These are phyloP conservation scores for Tetropium fuscum DNA, from an alignment of 2,888 invertebrate species.

Conservation along the genomic window DNA sequence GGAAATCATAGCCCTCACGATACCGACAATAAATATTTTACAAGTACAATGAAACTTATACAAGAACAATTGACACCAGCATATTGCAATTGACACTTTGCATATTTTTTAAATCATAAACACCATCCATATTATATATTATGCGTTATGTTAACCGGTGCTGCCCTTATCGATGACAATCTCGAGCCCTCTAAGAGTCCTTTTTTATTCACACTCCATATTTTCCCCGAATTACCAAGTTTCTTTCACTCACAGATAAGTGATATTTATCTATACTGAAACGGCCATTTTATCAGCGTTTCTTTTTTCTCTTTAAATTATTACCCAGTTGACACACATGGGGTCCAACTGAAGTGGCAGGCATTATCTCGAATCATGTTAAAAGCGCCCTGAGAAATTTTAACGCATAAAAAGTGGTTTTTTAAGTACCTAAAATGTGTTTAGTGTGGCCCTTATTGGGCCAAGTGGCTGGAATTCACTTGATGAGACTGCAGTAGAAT, in stretches of 20 bases:
- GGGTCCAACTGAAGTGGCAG: constrained; percentile 26
- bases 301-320: constrained; percentile 18
- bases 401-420: constrained; percentile 29
- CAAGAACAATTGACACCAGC: no score
- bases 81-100: no score
- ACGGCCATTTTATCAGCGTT: constrained; percentile 20
- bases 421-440: constrained; percentile 22
- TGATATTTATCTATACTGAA: constrained; percentile 23
- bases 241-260: constrained; percentile 28
- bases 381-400: constrained; percentile 25
- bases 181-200: neutral
- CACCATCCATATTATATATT: no score
- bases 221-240: constrained; percentile 12
- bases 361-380: constrained; percentile 23
- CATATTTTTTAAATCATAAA: no score
- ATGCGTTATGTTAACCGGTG: no score
- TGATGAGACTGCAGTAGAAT: constrained; percentile 25
- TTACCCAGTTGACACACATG: constrained; percentile 24
- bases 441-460: constrained; percentile 16
- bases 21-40: no score
- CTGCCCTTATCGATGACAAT: no score
- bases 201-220: neutral
- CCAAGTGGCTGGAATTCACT: constrained; percentile 20
- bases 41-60: no score
- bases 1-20: no score